Evolutionary conservation across 2,888 invertebrate species (phyloP).

Genomic region (Agriopis marginaria): DNA sequence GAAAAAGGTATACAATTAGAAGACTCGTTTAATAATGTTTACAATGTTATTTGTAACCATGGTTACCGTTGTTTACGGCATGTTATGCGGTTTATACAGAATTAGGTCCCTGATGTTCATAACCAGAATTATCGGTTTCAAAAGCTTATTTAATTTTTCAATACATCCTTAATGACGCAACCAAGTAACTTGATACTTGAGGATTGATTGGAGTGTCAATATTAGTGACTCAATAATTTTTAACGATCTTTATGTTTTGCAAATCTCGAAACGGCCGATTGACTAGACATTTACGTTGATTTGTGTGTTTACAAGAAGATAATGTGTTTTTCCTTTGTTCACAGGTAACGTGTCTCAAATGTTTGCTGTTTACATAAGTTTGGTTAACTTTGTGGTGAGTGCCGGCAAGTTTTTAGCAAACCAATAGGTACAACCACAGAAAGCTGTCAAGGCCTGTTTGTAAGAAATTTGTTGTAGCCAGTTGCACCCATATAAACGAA

Average conservation of each 20-base stretch:
- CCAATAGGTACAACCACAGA: neutral
- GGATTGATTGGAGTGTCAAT: neutral
- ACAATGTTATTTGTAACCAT: too few species aligned
- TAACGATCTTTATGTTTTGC: neutral
- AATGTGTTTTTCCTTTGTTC: conserved; percentile 13
- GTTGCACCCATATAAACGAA: too few species aligned
- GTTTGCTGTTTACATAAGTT: neutral
- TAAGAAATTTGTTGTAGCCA: too few species aligned
- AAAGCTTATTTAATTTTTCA: neutral
- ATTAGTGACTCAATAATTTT: neutral
- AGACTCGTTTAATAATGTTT: too few species aligned
- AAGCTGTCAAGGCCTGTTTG: too few species aligned
- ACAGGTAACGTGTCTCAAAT: conserved; percentile 19
- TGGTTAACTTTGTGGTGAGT: conserved; percentile 3
- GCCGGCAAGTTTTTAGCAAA: neutral
- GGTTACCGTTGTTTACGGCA: too few species aligned
- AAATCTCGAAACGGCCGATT: neutral
- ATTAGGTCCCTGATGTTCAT: neutral
- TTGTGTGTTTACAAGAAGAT: neutral
- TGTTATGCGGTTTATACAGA: too few species aligned
- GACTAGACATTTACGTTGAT: neutral
- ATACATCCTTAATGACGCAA: neutral
- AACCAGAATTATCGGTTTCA: neutral
- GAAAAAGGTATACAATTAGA: too few species aligned
- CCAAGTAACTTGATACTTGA: neutral